Evolutionary conservation across 2,113 vertebrate species (phyloP), one percentile per base, ranked within the genome.

Genomic region (Porphyrio hochstetteri): DNA sequence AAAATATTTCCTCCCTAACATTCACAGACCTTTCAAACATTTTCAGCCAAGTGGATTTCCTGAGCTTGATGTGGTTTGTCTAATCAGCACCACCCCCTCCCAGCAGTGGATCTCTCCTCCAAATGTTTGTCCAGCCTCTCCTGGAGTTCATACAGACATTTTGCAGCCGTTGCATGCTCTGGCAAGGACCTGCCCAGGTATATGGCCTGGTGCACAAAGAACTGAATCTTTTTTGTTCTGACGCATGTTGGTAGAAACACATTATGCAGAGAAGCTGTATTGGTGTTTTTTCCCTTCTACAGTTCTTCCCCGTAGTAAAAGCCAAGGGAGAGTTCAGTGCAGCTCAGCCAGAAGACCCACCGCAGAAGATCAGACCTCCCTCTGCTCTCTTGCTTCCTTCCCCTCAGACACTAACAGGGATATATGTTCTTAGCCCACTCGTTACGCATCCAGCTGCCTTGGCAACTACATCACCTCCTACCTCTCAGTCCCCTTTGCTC

Each of bases 21-120:
- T 74, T 94, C 71, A 81, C 31, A 64, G 14, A 95, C 77, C 89
- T 95, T 96, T 97, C 93, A 92, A 97, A 92, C 74, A 56, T 84
- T 82, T 92, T 91, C 93, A 87, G 69, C 33, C 48, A 72, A 87
- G 81, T 56, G 74, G 86, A 95, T 79, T 93, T 95, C 93, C 93
- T 93, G 93, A 91, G 81, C 42, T 84, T 91, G 91, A 96, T 84
- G 69, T 42, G 42, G 77, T 89, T 89, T 95, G 86, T 76, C 95
- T 96, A 89, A 93, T 86, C 81, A 92, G 94, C 53, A 92, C n/a
- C 27, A 52, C 82, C 80, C 50, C 74, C 81, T 84, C 65, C 42
- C 48, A 93, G 91, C 77, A 76, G 64, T 16, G 38, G 77, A 82
- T 68, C 72, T 82, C 92, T 91, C 91, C 74, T 92, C 81, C 89